phyloP scores from a whole-genome alignment of 2,797 vertebrate species.

The Coccyzus lansbergi region DNA sequence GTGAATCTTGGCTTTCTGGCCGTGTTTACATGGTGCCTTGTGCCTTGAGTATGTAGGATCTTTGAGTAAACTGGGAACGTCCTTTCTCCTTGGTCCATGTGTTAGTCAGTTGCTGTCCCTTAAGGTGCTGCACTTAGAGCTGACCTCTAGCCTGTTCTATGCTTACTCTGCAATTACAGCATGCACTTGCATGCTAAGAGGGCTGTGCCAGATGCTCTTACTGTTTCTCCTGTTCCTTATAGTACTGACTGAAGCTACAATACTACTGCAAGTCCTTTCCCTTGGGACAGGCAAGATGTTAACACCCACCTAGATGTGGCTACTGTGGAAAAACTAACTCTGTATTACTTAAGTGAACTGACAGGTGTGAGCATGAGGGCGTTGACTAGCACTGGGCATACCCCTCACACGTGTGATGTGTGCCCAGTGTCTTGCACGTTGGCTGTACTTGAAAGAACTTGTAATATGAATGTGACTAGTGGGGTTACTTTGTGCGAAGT shows the following conservation, averaged over 20 bases:
- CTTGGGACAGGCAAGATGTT: neutral
- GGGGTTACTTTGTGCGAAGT: neutral
- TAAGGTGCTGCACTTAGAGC: neutral
- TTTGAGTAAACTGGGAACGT: neutral
- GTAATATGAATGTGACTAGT: neutral
- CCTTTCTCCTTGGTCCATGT: neutral
- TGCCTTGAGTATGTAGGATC: neutral
- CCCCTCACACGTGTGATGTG: neutral
- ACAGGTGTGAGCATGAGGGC: neutral
- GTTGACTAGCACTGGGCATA: neutral
- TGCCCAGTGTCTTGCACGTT: fast-evolving
- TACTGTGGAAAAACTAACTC: neutral
- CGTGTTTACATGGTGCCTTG: fast-evolving
- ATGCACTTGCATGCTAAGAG: neutral
- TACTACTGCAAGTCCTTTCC: neutral
- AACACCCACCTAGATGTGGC: neutral
- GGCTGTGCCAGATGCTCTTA: neutral
- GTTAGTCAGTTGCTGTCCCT: neutral
- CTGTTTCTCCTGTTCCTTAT: neutral
- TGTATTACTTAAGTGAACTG: neutral
- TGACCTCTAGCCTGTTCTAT: neutral
- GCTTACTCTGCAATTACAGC: neutral
- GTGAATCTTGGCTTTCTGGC: neutral
- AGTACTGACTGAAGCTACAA: neutral
- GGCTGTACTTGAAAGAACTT: neutral